These are phyloP conservation scores for Tetranychus truncatus DNA, from an alignment of 2,888 invertebrate species.

Conservation along the genomic window DNA sequence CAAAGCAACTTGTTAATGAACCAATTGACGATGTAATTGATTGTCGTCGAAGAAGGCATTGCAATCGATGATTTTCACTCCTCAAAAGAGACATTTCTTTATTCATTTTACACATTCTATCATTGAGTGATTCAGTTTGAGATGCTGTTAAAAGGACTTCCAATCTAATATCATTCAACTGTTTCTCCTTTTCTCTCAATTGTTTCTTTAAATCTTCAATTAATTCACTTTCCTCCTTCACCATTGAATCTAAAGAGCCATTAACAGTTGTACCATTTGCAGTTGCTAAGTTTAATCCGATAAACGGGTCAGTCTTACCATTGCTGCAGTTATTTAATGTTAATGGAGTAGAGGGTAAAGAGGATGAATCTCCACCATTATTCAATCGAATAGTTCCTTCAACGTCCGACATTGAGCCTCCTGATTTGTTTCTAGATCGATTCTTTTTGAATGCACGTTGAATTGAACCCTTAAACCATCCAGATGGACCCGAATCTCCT, in stretches of 20 bases:
- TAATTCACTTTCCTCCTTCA: slow-evolving; percentile 16
- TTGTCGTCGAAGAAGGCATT: slow-evolving; percentile 51
- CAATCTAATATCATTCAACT: slow-evolving; percentile 81
- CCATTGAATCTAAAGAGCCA: background rate
- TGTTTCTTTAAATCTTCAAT: slow-evolving; percentile 70
- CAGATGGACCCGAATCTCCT: slow-evolving; percentile 10
- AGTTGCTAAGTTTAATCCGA: background rate
- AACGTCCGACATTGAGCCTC: background rate
- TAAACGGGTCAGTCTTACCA: background rate
- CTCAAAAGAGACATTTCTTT: slow-evolving; percentile 90
- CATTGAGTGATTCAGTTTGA: slow-evolving; percentile 83
- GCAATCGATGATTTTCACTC: slow-evolving; percentile 85
- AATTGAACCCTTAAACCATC: slow-evolving; percentile 85
- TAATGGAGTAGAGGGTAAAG: slow-evolving; percentile 13
- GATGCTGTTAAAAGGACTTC: slow-evolving; percentile 92
- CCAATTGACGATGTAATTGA: slow-evolving; percentile 22
- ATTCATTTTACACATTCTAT: slow-evolving; percentile 91
- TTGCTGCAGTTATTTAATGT: background rate
- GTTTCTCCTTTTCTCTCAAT: slow-evolving; percentile 82
- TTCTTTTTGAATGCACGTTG: slow-evolving; percentile 62
- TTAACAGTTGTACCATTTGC: background rate
- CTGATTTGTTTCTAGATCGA: slow-evolving; percentile 23
- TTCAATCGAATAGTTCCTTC: background rate
- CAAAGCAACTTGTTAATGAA: background rate
- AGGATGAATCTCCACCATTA: slow-evolving; percentile 7